phyloP scores from a whole-genome alignment of 2,797 vertebrate species.

The Phataginus tricuspis region DNA sequence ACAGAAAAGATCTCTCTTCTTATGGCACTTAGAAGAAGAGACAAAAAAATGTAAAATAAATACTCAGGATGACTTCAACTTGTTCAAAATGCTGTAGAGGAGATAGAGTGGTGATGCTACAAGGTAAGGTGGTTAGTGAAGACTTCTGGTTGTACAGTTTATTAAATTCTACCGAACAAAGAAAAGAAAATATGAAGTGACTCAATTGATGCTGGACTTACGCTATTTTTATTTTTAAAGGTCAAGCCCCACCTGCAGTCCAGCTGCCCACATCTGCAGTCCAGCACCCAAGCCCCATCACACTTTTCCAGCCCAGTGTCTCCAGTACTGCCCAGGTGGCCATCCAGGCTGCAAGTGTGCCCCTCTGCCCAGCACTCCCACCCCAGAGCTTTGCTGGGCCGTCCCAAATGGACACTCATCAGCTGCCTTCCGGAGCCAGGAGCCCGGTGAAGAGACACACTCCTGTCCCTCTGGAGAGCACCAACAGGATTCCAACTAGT shows the following conservation, averaged over 20 bases:
- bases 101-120: neutral
- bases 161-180: constrained; percentile 6
- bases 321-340: constrained; percentile 80
- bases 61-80: neutral
- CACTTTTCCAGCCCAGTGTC: constrained; percentile 83
- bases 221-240: constrained; percentile 81
- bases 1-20: neutral
- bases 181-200: neutral
- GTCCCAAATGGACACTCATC: constrained; percentile 77
- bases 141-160: neutral
- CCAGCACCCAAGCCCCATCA: constrained; percentile 80
- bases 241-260: constrained; percentile 80
- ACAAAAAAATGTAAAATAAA: neutral
- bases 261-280: constrained; percentile 80
- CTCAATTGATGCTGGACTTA: constrained; percentile 40
- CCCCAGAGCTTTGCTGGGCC: constrained; percentile 80
- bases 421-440: constrained; percentile 71
- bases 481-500: constrained; percentile 80
- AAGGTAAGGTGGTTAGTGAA: neutral
- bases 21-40: neutral
- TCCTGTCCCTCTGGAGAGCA: constrained; percentile 80
- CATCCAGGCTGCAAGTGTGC: constrained; percentile 77
- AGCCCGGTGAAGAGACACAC: constrained; percentile 80
- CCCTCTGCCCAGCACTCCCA: constrained; percentile 78
- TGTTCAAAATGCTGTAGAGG: constrained; percentile 20